These are phyloP conservation scores for Sterna hirundo DNA, from an alignment of 2,113 vertebrate genomes.

Conservation along the genomic window DNA sequence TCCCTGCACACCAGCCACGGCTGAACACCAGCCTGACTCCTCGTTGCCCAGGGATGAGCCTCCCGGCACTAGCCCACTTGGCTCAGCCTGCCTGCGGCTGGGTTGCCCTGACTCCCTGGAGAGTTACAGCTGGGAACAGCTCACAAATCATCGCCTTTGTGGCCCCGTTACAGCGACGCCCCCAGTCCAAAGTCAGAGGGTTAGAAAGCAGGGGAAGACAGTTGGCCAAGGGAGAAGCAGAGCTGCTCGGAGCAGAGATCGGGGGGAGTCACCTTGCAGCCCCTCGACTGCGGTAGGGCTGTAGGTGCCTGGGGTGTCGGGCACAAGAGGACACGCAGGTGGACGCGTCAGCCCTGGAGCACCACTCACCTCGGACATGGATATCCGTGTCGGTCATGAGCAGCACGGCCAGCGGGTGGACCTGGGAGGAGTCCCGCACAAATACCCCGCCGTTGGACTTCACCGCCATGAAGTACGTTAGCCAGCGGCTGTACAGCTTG, in stretches of 20 bases:
- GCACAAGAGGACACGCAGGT: neutral
- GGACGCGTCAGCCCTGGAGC: rapidly evolving
- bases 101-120: neutral
- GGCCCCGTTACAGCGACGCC: rapidly evolving
- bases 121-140: neutral
- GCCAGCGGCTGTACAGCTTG: slow-evolving; percentile 87
- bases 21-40: neutral
- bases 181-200: neutral
- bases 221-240: neutral
- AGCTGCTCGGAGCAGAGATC: rapidly evolving
- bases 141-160: rapidly evolving
- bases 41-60: neutral
- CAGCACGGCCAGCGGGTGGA: slow-evolving; percentile 90
- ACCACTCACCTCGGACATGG: slow-evolving; percentile 80
- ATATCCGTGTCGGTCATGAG: slow-evolving; percentile 89
- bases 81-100: neutral
- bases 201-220: rapidly evolving
- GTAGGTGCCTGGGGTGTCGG: neutral
- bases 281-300: neutral
- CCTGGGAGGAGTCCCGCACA: slow-evolving; percentile 89
- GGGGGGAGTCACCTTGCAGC: rapidly evolving
- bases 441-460: slow-evolving; percentile 89
- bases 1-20: neutral
- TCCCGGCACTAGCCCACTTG: neutral
- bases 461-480: slow-evolving; percentile 92